A percentile compares a stretch with the other conserved stretches of the same genome.
Evolutionary conservation across 2,113 vertebrate species (phyloP).

Genomic region (Ceratotherium simum): DNA sequence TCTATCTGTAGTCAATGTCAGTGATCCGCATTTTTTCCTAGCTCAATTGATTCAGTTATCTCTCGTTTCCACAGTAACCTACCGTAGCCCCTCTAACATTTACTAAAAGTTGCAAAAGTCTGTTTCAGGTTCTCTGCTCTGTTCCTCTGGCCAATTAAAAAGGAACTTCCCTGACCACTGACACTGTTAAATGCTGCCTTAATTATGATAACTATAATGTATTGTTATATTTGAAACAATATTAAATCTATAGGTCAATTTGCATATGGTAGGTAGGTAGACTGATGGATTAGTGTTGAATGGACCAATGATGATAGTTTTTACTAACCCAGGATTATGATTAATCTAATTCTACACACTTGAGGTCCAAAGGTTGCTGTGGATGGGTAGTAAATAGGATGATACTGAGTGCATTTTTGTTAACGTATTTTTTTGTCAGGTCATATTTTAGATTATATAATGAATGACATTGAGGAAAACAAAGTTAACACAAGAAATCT

Average conservation of each 20-base stretch:
- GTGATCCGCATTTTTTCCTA: neutral
- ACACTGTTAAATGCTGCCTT: neutral
- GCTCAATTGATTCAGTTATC: neutral
- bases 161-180: neutral
- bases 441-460: constrained; percentile 23
- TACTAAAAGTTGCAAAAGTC: neutral
- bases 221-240: neutral
- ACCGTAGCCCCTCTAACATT: neutral
- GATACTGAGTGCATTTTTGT: neutral
- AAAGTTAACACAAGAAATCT: neutral
- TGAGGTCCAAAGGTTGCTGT: neutral
- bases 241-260: constrained; percentile 2
- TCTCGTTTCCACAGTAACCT: neutral
- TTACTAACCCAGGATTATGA: neutral
- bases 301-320: neutral
- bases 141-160: neutral
- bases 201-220: neutral
- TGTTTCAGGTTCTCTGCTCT: neutral
- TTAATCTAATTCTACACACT: neutral
- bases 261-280: neutral
- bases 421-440: neutral
- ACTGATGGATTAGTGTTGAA: neutral
- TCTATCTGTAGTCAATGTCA: neutral
- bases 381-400: neutral
- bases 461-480: neutral